Percentiles rank a stretch among this genome's conserved stretches.
phyloP scores from a whole-genome alignment of 2,888 invertebrate genomes.

The Leptopilina syphax region DNA sequence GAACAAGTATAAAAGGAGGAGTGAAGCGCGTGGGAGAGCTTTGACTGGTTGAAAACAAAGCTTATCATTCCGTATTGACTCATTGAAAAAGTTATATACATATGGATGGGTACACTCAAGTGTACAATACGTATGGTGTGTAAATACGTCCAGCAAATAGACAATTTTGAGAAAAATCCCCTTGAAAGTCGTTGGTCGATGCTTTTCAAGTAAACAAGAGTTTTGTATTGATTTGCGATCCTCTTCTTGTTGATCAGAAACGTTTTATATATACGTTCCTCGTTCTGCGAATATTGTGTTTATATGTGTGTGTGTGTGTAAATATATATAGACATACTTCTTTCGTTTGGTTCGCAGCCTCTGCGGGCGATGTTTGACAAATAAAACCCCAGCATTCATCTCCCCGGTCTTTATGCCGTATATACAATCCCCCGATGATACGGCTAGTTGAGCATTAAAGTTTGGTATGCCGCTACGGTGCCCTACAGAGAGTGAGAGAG shows the following conservation, averaged over 20 bases:
- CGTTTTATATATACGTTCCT: slow-evolving; percentile 10
- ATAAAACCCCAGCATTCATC: slow-evolving; percentile 68
- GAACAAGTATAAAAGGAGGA: background rate
- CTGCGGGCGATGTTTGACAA: slow-evolving; percentile 71
- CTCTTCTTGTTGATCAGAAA: slow-evolving; percentile 23
- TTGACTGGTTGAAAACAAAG: slow-evolving; percentile 30
- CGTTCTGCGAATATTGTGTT: slow-evolving; percentile 24
- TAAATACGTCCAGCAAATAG: slow-evolving; percentile 38
- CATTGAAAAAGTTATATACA: slow-evolving; percentile 40
- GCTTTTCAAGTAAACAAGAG: slow-evolving; percentile 34
- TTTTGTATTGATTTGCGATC: slow-evolving; percentile 26
- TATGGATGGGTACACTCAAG: slow-evolving; percentile 33
- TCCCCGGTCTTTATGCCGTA: slow-evolving; percentile 57
- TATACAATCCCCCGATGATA: slow-evolving; percentile 71
- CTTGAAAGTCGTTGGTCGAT: slow-evolving; percentile 35
- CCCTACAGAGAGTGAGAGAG: slow-evolving; percentile 45
- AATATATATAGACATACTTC: background rate
- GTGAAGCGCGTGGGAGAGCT: slow-evolving; percentile 30
- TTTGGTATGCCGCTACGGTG: slow-evolving; percentile 70
- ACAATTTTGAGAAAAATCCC: slow-evolving; percentile 32
- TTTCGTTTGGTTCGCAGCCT: slow-evolving; percentile 40
- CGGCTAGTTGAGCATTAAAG: slow-evolving; percentile 76
- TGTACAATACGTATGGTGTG: slow-evolving; percentile 32
- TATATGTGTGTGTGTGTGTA: background rate
- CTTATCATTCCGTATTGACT: slow-evolving; percentile 32